Conservation (phyloP, 2,888 invertebrate species). For the Petrolisthes cinctipes region DNA sequence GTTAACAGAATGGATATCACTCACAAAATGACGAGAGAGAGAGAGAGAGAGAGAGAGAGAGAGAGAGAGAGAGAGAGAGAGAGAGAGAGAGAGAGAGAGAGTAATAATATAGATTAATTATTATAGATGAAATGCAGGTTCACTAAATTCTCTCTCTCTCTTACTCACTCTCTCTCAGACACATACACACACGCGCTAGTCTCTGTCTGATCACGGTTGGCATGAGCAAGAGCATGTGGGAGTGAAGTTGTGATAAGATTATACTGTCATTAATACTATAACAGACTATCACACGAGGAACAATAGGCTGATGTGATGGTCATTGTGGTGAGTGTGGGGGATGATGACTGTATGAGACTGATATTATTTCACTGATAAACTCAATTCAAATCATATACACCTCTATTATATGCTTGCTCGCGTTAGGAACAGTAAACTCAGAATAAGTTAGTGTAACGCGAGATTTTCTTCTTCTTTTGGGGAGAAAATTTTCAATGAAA, state of each 20-base stretch:
- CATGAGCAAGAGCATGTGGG: neutral
- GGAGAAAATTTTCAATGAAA: too few species aligned
- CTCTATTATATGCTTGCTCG: too few species aligned
- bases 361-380: too few species aligned
- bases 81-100: conserved; percentile 13
- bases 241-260: neutral
- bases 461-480: too few species aligned
- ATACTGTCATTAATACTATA: too few species aligned
- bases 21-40: neutral
- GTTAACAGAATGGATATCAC: neutral
- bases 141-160: too few species aligned
- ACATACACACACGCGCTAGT: neutral
- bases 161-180: too few species aligned
- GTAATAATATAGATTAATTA: neutral
- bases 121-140: neutral
- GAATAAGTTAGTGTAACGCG: too few species aligned
- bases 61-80: neutral
- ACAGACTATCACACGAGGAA: neutral
- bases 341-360: neutral
- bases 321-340: neutral
- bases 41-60: conserved; percentile 5
- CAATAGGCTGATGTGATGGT: neutral
- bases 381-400: too few species aligned
- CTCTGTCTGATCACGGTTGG: neutral
- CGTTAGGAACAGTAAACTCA: too few species aligned